Evolutionary conservation across 92 coral and sea anemone species (phyloP), one percentile per base, ranked within the genome.

Genomic region (Chrysogorgia sp.): DNA sequence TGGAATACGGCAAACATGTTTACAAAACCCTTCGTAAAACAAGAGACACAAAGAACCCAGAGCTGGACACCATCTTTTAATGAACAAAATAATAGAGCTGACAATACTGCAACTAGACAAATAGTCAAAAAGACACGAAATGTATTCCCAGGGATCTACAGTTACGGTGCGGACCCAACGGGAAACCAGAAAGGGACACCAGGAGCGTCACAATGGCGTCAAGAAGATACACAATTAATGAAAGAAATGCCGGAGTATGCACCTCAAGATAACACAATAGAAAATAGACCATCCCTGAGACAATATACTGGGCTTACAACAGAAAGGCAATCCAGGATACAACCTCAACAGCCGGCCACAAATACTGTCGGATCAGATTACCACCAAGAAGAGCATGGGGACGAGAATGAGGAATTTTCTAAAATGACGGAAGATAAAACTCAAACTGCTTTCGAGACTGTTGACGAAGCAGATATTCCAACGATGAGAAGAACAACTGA

Each of bases 401-500:
- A 35, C 48, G 71, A 0, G 65, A 24, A 10, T 26, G 76, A 56
- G 35, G 43, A 33, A n/a, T 72, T 59, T 35, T 49, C 34, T 10
- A 24, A 56, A 25, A 6, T 65, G 40, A 34, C 25, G 28, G 65
- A 26, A 56, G 43, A 22, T 19, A 59, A 69, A 43, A 17, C 55
- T 1, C 59, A 69, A n/a, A 57, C 59, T 26, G 76, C 64, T 6
- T 52, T 72, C 30, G 64, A 56, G 13, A 20, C 55, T 19, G 79
- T 31, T 22, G 52, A 72, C 19, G 65, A 41, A 17, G 79, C 48
- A 20, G 79, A 30, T 7, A 28, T 47, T 2, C 79, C 79, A 10
- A 56, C 64, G n/a, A 21, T 72, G 48, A 58, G 65, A 10, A 53
- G 79, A 52, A 56, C 31, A 58, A 72, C 64, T 13, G 65, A 72